Evolutionary conservation across 23 tunicate species (phyloP).

Genomic region (Halocynthia roretzi): DNA sequence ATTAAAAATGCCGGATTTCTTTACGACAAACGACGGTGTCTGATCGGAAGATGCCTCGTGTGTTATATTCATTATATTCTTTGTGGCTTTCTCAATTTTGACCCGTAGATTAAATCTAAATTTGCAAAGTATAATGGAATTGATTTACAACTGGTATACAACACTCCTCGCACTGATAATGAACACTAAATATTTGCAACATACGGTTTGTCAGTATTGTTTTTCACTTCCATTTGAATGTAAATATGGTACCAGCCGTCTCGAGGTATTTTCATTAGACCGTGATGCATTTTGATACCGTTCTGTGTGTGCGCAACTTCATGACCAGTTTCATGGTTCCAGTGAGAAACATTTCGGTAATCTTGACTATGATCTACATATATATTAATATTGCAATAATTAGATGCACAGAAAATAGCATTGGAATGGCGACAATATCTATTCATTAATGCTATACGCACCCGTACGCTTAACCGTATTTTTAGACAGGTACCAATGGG

Average conservation of each 20-base stretch:
- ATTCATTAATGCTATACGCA: neutral
- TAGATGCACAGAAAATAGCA: too few relatives aligned
- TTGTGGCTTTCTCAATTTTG: neutral
- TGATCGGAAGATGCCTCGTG: neutral
- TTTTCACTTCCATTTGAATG: neutral
- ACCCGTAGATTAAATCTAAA: neutral
- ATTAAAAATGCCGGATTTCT: too few relatives aligned
- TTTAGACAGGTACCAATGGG: conserved; percentile 2
- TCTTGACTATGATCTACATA: neutral
- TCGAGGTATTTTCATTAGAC: neutral
- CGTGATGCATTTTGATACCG: neutral
- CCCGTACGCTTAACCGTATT: neutral
- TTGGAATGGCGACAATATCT: too few relatives aligned
- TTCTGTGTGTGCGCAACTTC: conserved; percentile 5
- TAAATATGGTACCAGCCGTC: neutral
- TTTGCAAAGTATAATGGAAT: too few relatives aligned
- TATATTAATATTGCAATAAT: neutral
- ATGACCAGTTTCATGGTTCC: conserved; percentile 2
- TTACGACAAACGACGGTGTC: too few relatives aligned
- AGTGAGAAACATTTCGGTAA: neutral
- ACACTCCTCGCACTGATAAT: too few relatives aligned
- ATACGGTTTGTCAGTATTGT: too few relatives aligned
- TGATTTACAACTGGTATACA: too few relatives aligned
- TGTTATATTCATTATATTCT: neutral
- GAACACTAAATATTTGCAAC: too few relatives aligned